Conservation (phyloP, 2,113 vertebrate genomes). For the Gambusia holbrooki region DNA sequence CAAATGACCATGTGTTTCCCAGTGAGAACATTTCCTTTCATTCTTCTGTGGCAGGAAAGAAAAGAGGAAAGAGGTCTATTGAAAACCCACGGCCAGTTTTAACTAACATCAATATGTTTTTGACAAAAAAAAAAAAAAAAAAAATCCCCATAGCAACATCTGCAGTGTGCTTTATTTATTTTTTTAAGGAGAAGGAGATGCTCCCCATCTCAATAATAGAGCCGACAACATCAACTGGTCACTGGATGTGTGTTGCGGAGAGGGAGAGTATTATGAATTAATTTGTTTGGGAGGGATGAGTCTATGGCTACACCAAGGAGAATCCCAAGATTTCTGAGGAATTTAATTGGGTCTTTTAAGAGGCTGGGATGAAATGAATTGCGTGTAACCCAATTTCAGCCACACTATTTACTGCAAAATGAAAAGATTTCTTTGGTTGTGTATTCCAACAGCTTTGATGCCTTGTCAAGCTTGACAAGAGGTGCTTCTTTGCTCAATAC, state of each 20-base stretch:
- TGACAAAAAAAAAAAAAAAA: conserved; percentile 12
- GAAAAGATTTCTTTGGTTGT: conserved; percentile 21
- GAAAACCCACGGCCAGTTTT: conserved; percentile 52
- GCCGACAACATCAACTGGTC: conserved; percentile 40
- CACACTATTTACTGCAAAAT: conserved; percentile 1
- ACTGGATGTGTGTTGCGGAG: conserved; percentile 8
- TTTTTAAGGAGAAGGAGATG: conserved; percentile 39
- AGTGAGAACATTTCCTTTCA: conserved; percentile 75
- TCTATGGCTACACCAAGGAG: conserved; percentile 16
- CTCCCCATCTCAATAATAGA: conserved; percentile 32
- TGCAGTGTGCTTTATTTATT: conserved; percentile 20
- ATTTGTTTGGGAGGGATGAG: conserved; percentile 11
- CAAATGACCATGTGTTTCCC: conserved; percentile 38
- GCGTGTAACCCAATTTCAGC: conserved; percentile 17
- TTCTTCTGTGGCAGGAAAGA: conserved; percentile 69
- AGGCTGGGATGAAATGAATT: conserved; percentile 27
- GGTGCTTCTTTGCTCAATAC: conserved; percentile 10
- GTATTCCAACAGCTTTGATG: conserved; percentile 17
- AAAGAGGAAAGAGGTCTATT: conserved; percentile 56
- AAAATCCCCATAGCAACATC: conserved; percentile 64
- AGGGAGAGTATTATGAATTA: conserved; percentile 25
- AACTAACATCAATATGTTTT: conserved; percentile 64
- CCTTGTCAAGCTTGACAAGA: conserved; percentile 31
- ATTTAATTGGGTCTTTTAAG: conserved; percentile 50
- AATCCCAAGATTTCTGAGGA: conserved; percentile 22